Percentiles rank a stretch among this genome's conserved stretches.
These are phyloP conservation scores for Tenualosa thibaudeaui DNA, from an alignment of 2,797 vertebrate genomes.

Conservation along the genomic window DNA sequence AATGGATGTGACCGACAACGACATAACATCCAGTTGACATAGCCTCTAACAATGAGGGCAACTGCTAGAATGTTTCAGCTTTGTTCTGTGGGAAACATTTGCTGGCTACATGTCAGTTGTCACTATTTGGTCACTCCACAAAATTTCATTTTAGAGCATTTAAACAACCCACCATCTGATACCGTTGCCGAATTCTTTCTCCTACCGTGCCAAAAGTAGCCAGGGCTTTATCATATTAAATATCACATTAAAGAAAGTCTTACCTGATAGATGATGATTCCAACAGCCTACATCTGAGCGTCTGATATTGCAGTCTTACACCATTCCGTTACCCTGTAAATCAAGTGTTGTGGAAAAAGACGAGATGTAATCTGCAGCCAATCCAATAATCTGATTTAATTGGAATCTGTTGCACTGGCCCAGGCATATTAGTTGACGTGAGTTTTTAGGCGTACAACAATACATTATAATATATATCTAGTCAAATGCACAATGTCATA, in stretches of 20 bases:
- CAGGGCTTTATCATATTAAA: not conserved
- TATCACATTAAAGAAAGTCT: constrained; percentile 27
- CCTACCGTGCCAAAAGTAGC: not conserved
- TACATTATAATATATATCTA: not conserved
- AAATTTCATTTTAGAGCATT: no score
- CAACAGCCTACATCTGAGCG: constrained; percentile 41
- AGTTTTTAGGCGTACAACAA: not conserved
- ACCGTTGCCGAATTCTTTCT: not conserved
- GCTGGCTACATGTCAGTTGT: not conserved
- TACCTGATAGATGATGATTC: constrained; percentile 62
- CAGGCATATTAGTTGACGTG: constrained; percentile 4
- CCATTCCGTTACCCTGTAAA: constrained; percentile 16
- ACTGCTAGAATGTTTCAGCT: constrained; percentile 25
- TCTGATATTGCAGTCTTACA: not conserved
- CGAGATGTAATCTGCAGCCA: constrained; percentile 73
- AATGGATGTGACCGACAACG: not conserved
- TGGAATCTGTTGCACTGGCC: constrained; percentile 56
- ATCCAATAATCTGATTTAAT: constrained; percentile 80
- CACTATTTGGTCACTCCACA: not conserved
- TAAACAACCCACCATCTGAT: not conserved
- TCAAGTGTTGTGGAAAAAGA: constrained; percentile 54
- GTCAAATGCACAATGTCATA: not conserved
- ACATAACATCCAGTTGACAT: not conserved
- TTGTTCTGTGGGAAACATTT: not conserved
- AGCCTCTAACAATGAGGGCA: not conserved